Base-by-base conservation (phyloP, 2,888 invertebrate genomes). In the Prosapia bicincta region DNA sequence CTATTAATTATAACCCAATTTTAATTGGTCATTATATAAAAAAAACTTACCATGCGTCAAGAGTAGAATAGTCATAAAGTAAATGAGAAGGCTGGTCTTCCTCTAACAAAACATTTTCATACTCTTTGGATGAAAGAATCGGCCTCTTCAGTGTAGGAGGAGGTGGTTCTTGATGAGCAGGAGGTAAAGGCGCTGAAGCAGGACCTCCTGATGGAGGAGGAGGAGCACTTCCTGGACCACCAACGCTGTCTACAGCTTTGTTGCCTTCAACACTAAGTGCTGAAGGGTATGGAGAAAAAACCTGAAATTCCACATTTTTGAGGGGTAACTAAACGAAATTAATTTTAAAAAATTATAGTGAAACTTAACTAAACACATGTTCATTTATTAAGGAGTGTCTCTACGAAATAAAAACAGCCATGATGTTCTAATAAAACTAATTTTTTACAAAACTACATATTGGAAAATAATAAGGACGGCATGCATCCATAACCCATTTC, bases 21-120 rank as follows among this genome's bases (percentile, higher is more conserved):
- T 20, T 15, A 9, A 9, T 15, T 66, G 23, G 9, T 15, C 9
- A 15, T 15, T 66, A 20, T 66, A n/a, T n/a, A n/a, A n/a, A 69
- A 69, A 26, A 23, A 25, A 87, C 90, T 88, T 83, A 94, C 96
- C 96, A 96, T 66, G 92, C 93, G 83, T 93, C 90, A 81, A 94
- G 89, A 81, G 92, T 91, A 80, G 94, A 89, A 86, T 96, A 96
- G 86, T 97, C 96, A 85, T 97, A 97, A 24, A 98, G 89, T 86
- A 93, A 89, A 81, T 93, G 92, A 79, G 93, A 88, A 75, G 91
- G 90, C 81, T 91, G 90, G 28, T 82, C 81, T 83, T 93, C 93
- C 83, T 96, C 95, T 26, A 92, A 89, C 74, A 93, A 88, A 81
- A 92, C 91, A 77, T 90, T 90, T 82, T 96, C 94, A 80, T 92